Base-by-base conservation (phyloP, 1,140 invertebrate genomes). In the Leptopilina boulardi region DNA sequence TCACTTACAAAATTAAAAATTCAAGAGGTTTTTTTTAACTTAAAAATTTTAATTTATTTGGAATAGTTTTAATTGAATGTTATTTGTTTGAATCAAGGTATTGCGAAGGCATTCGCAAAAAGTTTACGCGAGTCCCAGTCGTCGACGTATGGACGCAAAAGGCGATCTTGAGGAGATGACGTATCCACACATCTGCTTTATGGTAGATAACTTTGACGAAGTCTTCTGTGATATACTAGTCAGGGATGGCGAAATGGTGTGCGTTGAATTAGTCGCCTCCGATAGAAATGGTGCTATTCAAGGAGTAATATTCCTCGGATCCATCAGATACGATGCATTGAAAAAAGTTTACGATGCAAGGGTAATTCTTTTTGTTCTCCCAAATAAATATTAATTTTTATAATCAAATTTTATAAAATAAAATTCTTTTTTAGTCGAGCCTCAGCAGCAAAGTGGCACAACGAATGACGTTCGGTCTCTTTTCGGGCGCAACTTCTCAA, bases 181-280 rank as follows among this genome's bases (percentile, higher is more conserved):
- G 38, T 99, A 99, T 92, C 99, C 99, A 1, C 97, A 99, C 92
- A 98, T 99, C 83, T 99, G 97, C 92, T 99, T 99, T 91, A 98
- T 98, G 94, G 97, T 99, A 70, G 99, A 99, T 91, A 99, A 99
- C 92, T 99, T 99, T 91, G 98, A 99, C 91, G 98, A 99, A 94
- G 97, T 98, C 75, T 99, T 99, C 93, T 96, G 95, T 92, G 98
- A 98, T 94, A 97, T 97, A 89, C 91, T 99, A 88, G 97, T 99
- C 34, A 93, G 97, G 70, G 98, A 99, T 92, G 98, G 98, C 34
- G 98, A 99, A 92, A 98, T 99, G 95, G 97, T 99, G 34, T 99
- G 98, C 91, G 98, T 99, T 23, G 98, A 99, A 91, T 91, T 99
- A 82, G 96, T 99, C 42, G 98, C 98, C 41, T 94, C 95, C 19